Evolutionary conservation across 1,140 invertebrate species (phyloP).

Genomic region (Drosophila fuyamai): DNA sequence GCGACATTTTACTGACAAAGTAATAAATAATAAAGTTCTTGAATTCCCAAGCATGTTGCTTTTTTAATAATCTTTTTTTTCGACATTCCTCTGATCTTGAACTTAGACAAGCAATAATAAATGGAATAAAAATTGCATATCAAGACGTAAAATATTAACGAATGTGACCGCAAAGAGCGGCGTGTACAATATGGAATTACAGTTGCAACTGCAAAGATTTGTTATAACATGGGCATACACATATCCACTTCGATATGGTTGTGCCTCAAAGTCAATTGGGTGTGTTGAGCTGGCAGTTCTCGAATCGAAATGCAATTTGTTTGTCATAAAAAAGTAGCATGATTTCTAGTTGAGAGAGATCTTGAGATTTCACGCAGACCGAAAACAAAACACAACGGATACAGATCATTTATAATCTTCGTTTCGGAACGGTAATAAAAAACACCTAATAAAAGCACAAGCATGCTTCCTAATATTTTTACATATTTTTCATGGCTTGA

Average conservation of each 20-base stretch:
- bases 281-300: constrained; percentile 40
- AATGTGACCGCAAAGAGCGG: constrained; percentile 47
- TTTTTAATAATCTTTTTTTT: background rate
- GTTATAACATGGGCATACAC: constrained; percentile 1
- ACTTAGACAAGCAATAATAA: constrained; percentile 39
- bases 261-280: constrained; percentile 60
- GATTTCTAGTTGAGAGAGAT: constrained; percentile 30
- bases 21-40: too few species aligned
- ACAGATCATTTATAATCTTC: constrained; percentile 18
- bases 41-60: background rate
- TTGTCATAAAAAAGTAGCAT: constrained; percentile 41
- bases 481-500: background rate
- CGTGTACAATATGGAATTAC: constrained; percentile 55
- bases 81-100: constrained; percentile 57
- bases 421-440: constrained; percentile 13
- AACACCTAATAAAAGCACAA: constrained; percentile 1
- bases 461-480: constrained; percentile 18
- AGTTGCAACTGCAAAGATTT: constrained; percentile 20
- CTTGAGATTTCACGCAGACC: constrained; percentile 1
- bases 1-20: background rate
- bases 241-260: constrained; percentile 35
- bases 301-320: constrained; percentile 32
- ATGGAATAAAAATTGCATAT: constrained; percentile 26
- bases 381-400: constrained; percentile 24
- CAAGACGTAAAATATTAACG: constrained; percentile 51